Conservation (phyloP, 2,113 vertebrate species). For the Panurus biarmicus region DNA sequence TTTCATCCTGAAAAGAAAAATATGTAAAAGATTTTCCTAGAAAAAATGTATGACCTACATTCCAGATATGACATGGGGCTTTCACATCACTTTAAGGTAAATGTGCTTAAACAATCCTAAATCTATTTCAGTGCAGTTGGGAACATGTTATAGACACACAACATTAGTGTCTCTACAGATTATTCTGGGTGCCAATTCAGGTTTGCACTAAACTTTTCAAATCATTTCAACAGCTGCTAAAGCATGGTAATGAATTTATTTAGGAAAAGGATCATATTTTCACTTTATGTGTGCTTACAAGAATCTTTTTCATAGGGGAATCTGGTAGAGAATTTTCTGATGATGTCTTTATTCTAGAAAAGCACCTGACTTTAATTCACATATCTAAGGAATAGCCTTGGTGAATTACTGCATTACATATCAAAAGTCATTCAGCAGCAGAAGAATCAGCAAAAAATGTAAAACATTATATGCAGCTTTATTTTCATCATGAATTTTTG, state of each 20-base stretch:
- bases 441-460: neutral
- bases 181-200: neutral
- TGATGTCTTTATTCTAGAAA: neutral
- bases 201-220: neutral
- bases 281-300: neutral
- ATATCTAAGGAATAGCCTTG: neutral
- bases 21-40: neutral
- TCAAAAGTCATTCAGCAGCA: neutral
- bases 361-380: neutral
- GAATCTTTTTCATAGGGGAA: neutral
- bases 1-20: neutral
- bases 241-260: neutral
- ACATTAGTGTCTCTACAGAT: neutral
- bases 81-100: neutral
- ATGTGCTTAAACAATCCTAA: neutral
- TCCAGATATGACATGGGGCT: neutral
- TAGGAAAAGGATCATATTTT: neutral
- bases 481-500: neutral
- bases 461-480: neutral
- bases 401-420: neutral
- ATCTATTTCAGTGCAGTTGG: neutral
- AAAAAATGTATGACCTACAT: neutral
- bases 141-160: neutral
- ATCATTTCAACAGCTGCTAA: neutral
- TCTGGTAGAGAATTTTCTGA: neutral